Percentiles rank a stretch among this genome's conserved stretches.
Conservation (phyloP, 2,888 invertebrate genomes). For the Zygothrica quintamaculata region DNA sequence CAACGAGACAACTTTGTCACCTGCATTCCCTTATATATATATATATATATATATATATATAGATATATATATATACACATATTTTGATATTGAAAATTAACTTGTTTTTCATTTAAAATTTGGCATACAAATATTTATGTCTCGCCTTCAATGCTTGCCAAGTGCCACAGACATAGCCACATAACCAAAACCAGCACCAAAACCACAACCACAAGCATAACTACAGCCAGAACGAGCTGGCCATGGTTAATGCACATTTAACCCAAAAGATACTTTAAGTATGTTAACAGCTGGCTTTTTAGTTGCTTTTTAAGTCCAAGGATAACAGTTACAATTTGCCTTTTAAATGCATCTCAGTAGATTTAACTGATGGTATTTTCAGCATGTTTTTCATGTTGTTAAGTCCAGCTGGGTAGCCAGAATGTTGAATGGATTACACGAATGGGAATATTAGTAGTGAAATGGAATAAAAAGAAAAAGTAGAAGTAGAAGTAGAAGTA, state of each 20-base stretch:
- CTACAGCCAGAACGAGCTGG: not conserved
- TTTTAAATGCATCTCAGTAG: not conserved
- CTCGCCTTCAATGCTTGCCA: constrained; percentile 42
- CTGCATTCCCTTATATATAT: constrained; percentile 30
- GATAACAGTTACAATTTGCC: not conserved
- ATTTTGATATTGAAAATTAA: constrained; percentile 48
- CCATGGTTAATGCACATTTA: not conserved
- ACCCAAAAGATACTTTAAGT: not conserved
- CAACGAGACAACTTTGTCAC: constrained; percentile 52
- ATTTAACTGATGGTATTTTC: not conserved
- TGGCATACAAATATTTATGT: constrained; percentile 36
- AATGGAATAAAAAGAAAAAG: constrained; percentile 16
- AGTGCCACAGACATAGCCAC: constrained; percentile 13
- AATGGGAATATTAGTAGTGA: constrained; percentile 1
- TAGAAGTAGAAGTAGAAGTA: too few relatives aligned
- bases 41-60: too few relatives aligned
- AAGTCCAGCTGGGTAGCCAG: constrained; percentile 26
- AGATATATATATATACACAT: too few relatives aligned
- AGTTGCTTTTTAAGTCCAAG: not conserved
- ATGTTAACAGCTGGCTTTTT: not conserved
- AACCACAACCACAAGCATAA: constrained; percentile 7
- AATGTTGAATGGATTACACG: too few relatives aligned
- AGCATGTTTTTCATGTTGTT: not conserved
- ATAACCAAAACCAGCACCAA: too few relatives aligned
- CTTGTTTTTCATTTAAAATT: constrained; percentile 33